Base-by-base conservation (phyloP, 1,140 invertebrate genomes). In the Nephila pilipes region DNA sequence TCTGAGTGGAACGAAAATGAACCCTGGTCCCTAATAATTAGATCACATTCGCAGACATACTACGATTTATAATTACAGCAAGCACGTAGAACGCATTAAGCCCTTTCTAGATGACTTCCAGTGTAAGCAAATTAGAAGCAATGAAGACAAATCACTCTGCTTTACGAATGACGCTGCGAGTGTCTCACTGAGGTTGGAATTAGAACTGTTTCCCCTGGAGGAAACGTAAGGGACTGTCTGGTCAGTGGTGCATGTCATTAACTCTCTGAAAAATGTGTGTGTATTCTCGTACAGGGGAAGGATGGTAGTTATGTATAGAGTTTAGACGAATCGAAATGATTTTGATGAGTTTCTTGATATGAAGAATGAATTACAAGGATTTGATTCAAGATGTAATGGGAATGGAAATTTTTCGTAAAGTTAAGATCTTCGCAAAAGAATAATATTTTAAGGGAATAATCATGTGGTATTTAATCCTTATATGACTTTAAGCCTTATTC, bases 21-120 rank as follows among this genome's bases (percentile, higher is more conserved):
- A 85, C 55, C 18, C 83, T 85, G 83, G 85, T 38, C 65, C 25
- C 69, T 22, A 55, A 90, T 90, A 90, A 90, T 90, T 90, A 90
- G 69, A 90, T 90, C 88, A 79, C 65, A 90, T 90, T 58, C 75
- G 22, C 65, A 36, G 69, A 80, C 88, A 90, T 58, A 29, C 46
- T 54, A n/a, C 88, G 69, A 90, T 90, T 90, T 90, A 90, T 90
- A 90, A 90, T 90, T 90, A 80, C 88, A 14, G 69, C 69, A 55
- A 46, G 65, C 88, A 90, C 65, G 88, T 90, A 58, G 25, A 25
- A n/a, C 6, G 69, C 88, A 57, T 90, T 88, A 88, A 75, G 46
- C 22, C 36, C 60, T 38, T 69, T 38, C 88, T n/a, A 57, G 46
- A 57, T 79, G 65, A 80, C 69, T 90, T 29, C 46, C 46, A 79